phyloP scores from a whole-genome alignment of 2,113 vertebrate genomes.

The Rhinopomastus cyanomelas region DNA sequence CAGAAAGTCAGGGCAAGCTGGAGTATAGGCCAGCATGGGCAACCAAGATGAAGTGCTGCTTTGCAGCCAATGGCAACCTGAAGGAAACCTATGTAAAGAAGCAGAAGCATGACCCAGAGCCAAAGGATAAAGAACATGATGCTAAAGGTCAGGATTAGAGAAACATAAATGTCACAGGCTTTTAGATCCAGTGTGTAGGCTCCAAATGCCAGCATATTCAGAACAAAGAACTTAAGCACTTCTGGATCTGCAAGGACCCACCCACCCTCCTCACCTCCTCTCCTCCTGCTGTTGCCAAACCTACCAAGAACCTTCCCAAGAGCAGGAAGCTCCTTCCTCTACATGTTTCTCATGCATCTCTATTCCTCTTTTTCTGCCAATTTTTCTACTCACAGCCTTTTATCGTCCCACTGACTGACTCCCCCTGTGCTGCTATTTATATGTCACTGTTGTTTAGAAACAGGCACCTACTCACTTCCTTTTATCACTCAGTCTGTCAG shows the following conservation, averaged over 20 bases:
- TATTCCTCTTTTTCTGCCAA: neutral
- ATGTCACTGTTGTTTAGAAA: neutral
- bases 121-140: neutral
- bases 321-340: neutral
- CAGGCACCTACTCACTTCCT: neutral
- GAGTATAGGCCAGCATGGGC: accelerated
- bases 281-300: neutral
- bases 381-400: neutral
- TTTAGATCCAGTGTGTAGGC: neutral
- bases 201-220: neutral
- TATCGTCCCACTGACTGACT: neutral
- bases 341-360: neutral
- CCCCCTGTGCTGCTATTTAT: neutral
- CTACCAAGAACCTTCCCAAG: neutral
- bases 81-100: neutral
- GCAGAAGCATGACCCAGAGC: neutral
- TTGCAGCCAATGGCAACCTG: neutral
- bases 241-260: accelerated
- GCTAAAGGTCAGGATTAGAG: neutral
- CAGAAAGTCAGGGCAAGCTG: neutral
- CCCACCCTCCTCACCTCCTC: neutral
- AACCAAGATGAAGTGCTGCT: neutral
- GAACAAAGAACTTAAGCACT: neutral
- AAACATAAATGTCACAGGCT: neutral
- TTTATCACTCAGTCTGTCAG: constrained; percentile 14